phyloP scores from a whole-genome alignment of 2,113 vertebrate genomes.

The Echinops telfairi region DNA sequence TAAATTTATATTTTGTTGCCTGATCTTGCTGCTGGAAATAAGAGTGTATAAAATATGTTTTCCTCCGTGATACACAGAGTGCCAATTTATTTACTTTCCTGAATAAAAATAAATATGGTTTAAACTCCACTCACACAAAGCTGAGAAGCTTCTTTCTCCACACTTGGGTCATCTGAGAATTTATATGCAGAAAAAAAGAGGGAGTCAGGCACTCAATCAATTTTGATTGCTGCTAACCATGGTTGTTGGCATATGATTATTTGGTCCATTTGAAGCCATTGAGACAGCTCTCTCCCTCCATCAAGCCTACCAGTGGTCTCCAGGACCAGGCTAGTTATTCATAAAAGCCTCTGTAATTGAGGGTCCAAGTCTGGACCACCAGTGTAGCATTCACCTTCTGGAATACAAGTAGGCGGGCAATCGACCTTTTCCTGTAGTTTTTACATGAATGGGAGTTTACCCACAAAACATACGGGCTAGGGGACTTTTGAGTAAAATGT shows the following conservation, averaged over 20 bases:
- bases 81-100: slow-evolving; percentile 52
- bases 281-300: background rate
- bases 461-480: slow-evolving; percentile 3
- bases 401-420: slow-evolving; percentile 5
- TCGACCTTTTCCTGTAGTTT: background rate
- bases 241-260: background rate
- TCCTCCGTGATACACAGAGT: slow-evolving; percentile 4
- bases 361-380: background rate
- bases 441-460: background rate
- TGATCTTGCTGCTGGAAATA: slow-evolving; percentile 15
- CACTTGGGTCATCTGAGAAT: slow-evolving; percentile 16
- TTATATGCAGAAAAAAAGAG: slow-evolving; percentile 12
- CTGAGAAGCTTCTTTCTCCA: background rate
- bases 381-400: background rate
- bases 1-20: background rate
- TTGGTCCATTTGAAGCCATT: background rate
- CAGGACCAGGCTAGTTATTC: background rate
- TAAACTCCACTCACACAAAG: background rate
- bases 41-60: slow-evolving; percentile 7
- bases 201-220: background rate
- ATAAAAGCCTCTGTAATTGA: background rate
- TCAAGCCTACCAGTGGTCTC: background rate
- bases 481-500: slow-evolving; percentile 9
- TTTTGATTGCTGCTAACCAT: background rate
- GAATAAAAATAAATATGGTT: slow-evolving; percentile 32